Evolutionary conservation across 2,888 invertebrate genomes (phyloP).

Genomic region (Apodemia duryi): DNA sequence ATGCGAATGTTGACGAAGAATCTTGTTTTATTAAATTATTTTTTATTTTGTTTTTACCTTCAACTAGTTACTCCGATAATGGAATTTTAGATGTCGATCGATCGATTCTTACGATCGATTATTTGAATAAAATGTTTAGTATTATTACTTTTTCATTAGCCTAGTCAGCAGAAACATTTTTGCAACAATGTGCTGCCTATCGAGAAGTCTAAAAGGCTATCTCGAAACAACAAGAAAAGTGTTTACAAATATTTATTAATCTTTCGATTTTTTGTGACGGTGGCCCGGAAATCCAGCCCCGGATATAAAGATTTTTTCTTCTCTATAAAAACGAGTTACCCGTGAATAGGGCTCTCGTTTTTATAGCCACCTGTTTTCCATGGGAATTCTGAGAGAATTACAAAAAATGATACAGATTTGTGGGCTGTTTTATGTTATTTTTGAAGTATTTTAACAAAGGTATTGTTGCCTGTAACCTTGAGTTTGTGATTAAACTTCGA

Average conservation of each 20-base stretch:
- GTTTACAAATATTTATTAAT: conserved; percentile 53
- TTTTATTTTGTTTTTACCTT: too few species aligned
- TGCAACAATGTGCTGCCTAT: too few species aligned
- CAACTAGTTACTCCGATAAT: too few species aligned
- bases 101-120: too few species aligned
- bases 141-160: too few species aligned
- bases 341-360: conserved; percentile 54
- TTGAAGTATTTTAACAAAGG: conserved; percentile 15
- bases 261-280: conserved; percentile 45
- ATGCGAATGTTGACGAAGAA: too few species aligned
- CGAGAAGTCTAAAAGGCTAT: neutral
- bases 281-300: conserved; percentile 67
- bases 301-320: conserved; percentile 57
- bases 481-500: neutral
- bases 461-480: neutral
- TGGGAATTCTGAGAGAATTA: conserved; percentile 50
- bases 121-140: too few species aligned
- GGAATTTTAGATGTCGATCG: too few species aligned
- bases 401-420: conserved; percentile 47
- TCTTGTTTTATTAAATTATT: too few species aligned
- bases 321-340: conserved; percentile 64
- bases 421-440: conserved; percentile 13
- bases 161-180: too few species aligned
- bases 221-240: conserved; percentile 15
- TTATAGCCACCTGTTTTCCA: conserved; percentile 65